Conservation (phyloP, 2,797 vertebrate genomes). For the Acrossocheilus wenchowensis region DNA sequence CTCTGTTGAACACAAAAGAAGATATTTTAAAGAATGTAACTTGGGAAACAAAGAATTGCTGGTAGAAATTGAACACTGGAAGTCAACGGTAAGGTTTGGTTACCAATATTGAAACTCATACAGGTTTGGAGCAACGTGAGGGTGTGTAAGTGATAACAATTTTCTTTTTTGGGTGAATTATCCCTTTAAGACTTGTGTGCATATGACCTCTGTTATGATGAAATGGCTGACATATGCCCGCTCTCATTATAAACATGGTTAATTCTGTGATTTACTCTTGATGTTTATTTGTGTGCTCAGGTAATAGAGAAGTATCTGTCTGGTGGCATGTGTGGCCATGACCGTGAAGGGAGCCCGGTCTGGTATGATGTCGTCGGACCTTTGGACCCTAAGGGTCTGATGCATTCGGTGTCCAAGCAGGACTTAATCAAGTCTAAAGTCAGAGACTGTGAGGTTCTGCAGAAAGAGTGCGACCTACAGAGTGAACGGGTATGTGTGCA, state of each 20-base stretch:
- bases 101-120: too few species aligned
- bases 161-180: too few species aligned
- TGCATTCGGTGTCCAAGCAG: slow-evolving; percentile 92
- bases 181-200: background rate
- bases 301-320: slow-evolving; percentile 88
- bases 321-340: slow-evolving; percentile 90
- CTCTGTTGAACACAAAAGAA: too few species aligned
- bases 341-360: slow-evolving; percentile 88
- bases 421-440: slow-evolving; percentile 95
- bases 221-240: too few species aligned
- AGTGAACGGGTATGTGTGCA: slow-evolving; percentile 77
- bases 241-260: background rate
- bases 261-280: background rate
- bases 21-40: too few species aligned
- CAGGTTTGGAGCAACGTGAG: too few species aligned
- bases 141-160: too few species aligned
- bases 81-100: too few species aligned
- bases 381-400: slow-evolving; percentile 90
- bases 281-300: slow-evolving; percentile 59
- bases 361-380: slow-evolving; percentile 94
- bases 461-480: slow-evolving; percentile 80
- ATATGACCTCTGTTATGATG: background rate
- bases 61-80: too few species aligned
- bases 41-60: too few species aligned
- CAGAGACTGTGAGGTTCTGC: slow-evolving; percentile 88